These are phyloP conservation scores for Lepus oiostolus DNA, from an alignment of 2,797 vertebrate species.

Conservation along the genomic window DNA sequence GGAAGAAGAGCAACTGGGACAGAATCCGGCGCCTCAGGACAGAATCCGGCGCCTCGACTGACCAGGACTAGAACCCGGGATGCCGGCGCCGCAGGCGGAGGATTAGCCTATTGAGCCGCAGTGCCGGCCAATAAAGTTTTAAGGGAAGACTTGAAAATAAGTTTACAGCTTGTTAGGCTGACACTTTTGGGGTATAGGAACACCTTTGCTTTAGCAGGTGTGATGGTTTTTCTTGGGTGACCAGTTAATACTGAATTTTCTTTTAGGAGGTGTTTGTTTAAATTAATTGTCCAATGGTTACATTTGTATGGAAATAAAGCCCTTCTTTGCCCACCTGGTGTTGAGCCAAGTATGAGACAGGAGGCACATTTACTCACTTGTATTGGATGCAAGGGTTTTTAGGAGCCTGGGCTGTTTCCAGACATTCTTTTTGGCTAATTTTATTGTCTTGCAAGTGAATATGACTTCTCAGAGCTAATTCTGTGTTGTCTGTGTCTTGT, in stretches of 20 bases:
- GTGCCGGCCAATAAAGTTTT: background rate
- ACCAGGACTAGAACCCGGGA: too few species aligned
- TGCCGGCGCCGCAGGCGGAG: too few species aligned
- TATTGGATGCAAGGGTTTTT: conserved; percentile 41
- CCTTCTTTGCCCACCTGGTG: background rate
- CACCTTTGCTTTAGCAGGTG: conserved; percentile 1
- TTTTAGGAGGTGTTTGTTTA: conserved; percentile 46
- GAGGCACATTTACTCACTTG: conserved; percentile 12
- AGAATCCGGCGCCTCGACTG: too few species aligned
- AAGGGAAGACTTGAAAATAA: conserved; percentile 59
- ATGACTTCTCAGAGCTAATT: conserved; percentile 27
- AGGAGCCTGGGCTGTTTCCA: conserved; percentile 31
- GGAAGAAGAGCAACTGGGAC: too few species aligned
- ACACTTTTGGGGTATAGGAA: too few species aligned
- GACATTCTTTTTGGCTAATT: conserved; percentile 18
- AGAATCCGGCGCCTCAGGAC: too few species aligned
- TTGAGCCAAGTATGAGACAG: background rate
- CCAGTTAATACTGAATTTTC: conserved; percentile 51
- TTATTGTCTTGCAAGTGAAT: conserved; percentile 48
- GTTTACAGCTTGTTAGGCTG: background rate
- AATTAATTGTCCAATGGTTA: background rate
- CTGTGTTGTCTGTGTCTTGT: conserved; percentile 50
- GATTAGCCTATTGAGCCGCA: too few species aligned
- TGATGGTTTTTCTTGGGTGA: conserved; percentile 58
- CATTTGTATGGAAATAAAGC: conserved; percentile 51